Conservation (phyloP, 2,113 vertebrate genomes). For the Morone chrysops region DNA sequence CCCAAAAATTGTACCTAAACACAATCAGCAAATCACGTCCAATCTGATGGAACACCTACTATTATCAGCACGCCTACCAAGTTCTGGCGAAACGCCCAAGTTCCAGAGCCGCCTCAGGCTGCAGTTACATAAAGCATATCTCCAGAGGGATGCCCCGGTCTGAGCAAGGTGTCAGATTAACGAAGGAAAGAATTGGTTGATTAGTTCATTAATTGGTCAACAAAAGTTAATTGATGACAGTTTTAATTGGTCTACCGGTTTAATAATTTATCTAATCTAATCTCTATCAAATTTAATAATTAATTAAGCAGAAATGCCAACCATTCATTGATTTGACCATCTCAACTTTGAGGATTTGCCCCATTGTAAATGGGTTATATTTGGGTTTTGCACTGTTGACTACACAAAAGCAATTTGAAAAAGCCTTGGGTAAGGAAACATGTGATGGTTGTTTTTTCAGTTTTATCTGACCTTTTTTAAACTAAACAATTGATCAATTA, state of each 20-base stretch:
- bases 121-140: slow-evolving; percentile 10
- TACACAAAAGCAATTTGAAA: background rate
- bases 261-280: too few species aligned
- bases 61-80: slow-evolving; percentile 10
- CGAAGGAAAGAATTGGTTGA: background rate
- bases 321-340: background rate
- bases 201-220: background rate
- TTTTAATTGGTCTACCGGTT: too few species aligned
- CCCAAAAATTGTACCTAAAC: background rate
- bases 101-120: background rate
- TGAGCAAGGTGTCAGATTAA: background rate
- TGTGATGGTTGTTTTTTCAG: background rate
- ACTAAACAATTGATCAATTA: background rate
- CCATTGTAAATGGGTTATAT: background rate
- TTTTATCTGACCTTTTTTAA: background rate
- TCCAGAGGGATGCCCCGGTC: background rate
- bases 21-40: background rate
- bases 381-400: background rate
- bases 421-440: background rate
- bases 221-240: background rate
- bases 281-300: too few species aligned
- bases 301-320: background rate
- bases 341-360: background rate
- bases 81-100: background rate
- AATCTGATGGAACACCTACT: slow-evolving; percentile 18